Evolutionary conservation across 2,888 invertebrate species (phyloP), one percentile per base, ranked within the genome.

Genomic region (Cerceris ruficornis): DNA sequence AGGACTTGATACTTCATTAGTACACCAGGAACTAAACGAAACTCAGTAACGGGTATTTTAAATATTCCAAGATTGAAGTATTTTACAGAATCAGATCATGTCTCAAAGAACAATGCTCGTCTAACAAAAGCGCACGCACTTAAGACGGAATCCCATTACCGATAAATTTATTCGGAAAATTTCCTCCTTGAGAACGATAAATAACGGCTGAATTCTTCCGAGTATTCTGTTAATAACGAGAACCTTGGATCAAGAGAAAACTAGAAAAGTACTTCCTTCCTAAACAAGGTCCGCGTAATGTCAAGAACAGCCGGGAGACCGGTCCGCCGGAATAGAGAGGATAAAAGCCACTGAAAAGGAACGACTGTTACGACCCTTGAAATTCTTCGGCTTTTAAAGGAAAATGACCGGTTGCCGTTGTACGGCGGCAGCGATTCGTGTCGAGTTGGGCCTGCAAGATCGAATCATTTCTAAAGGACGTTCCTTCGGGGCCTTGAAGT

Each of bases 361-460:
- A 61, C 59, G 15, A 14, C n/a, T n/a, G 49, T 57, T 15, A 14
- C n/a, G 50, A 28, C 17, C 54, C 61, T 54, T 17, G 69, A 57
- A 70, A 70, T 70, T 70, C 62, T 70, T 69, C 54, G 61, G 43
- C 62, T 69, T 69, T 28, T 62, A 55, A 69, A 62, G 69, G 61
- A 62, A 62, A 61, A 61, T 39, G 42, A 46, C 41, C 55, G 62
- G 57, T 60, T 68, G 46, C 59, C 50, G 62, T 46, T 62, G 54
- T 13, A 7, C 17, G 42, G n/a, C 28, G 4, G 14, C 46, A 15
- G 9, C 15, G 61, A 42, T 61, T 61, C 46, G 39, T 46, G 15
- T 57, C 57, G 39, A 17, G 28, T 57, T 28, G 39, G 7, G 8
- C 57, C 28, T 46, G 11, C 46, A 46, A 11, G 46, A 46, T 46